Base-by-base conservation (phyloP, 2,888 invertebrate species). In the Scaptomyza caliginosa region DNA sequence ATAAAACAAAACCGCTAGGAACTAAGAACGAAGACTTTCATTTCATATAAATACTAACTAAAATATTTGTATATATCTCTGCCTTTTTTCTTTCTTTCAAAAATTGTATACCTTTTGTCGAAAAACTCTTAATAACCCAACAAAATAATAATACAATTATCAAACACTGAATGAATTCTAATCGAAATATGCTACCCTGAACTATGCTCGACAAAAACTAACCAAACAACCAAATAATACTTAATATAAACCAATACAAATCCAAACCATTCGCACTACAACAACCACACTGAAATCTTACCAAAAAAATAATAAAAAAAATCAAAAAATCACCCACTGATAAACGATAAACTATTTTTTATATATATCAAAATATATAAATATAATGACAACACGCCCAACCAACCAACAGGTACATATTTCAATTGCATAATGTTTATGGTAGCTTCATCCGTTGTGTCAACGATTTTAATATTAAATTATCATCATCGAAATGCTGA, bases 401-500 rank as follows among this genome's bases (percentile, higher is more conserved):
- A 89, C 89, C 89, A 89, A 89, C 89, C 89, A 90, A 92, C 90
- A 95, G 96, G 96, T 92, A 98, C 98, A 86, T 98, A 98, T 93
- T 99, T 99, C 94, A 98, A 98, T 94, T 98, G 98, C 93, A 98
- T 98, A 93, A 99, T 99, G 99, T 97, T 99, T 93, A 98, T 99
- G 98, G 98, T 98, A 93, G 98, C 98, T 89, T 97, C 98, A 90
- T 98, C 98, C 81, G 98, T 99, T 91, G 97, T 98, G 90, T 98
- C 98, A 92, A 99, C 98, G 77, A 98, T 99, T 91, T 95, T 98
- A 90, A 98, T 99, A 92, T 95, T 99, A 90, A 99, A 99, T 93
- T 98, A 98, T 93, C 99, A 99, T 93, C 98, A 99, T 93, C 95
- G 98, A 91, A 97, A 97, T 92, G 95, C 98, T 86, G 98, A 98